These are phyloP conservation scores for Poecilobothrus nobilitatus DNA, from an alignment of 2,888 invertebrate genomes.

Conservation along the genomic window DNA sequence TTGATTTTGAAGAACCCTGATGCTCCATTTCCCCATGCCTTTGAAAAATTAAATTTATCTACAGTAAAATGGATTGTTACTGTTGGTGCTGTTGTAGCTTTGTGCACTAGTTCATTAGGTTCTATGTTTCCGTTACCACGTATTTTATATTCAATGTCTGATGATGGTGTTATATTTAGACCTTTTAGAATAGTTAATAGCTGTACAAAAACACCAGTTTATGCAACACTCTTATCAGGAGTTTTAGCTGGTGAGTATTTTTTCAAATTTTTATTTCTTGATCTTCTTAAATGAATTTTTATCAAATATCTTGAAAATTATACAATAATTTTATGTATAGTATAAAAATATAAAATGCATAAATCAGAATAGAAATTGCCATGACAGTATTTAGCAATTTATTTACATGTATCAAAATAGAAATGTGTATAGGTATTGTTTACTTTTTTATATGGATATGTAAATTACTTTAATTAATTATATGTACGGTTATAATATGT, in stretches of 20 bases:
- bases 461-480: no score
- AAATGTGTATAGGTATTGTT: no score
- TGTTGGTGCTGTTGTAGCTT: slow-evolving; percentile 82
- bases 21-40: slow-evolving; percentile 83
- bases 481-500: no score
- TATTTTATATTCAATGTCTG: slow-evolving; percentile 83
- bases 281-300: no score
- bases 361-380: no score
- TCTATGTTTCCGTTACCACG: slow-evolving; percentile 84
- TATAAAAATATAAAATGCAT: no score
- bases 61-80: slow-evolving; percentile 83
- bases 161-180: slow-evolving; percentile 76
- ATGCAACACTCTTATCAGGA: slow-evolving; percentile 70
- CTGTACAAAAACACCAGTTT: slow-evolving; percentile 68
- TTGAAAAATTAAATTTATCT: slow-evolving; percentile 65
- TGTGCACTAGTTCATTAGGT: slow-evolving; percentile 79
- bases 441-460: no score
- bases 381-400: no score
- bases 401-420: no score
- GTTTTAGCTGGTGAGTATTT: slow-evolving; percentile 55
- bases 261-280: no score
- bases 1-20: slow-evolving; percentile 54
- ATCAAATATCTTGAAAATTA: no score
- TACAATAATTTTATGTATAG: no score
- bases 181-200: slow-evolving; percentile 59